A percentile compares a stretch with the other conserved stretches of the same genome.
Conservation (phyloP, 2,888 invertebrate genomes). For the Epirrhoe tristata region DNA sequence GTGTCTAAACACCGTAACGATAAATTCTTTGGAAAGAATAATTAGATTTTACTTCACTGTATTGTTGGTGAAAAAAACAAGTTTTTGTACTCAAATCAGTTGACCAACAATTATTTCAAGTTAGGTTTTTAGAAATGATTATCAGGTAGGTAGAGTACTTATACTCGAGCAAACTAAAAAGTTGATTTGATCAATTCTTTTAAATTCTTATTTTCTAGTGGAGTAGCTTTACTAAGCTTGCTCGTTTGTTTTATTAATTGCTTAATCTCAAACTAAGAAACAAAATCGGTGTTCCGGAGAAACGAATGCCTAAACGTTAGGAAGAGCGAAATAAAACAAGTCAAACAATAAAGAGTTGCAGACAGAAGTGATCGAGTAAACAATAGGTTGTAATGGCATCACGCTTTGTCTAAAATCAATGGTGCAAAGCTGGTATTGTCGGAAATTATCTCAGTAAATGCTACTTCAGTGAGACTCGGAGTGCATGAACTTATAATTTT, state of each 20-base stretch:
- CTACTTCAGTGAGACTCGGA: slow-evolving; percentile 28
- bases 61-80: slow-evolving; percentile 6
- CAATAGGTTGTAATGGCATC: slow-evolving; percentile 76
- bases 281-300: too few species aligned
- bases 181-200: too few species aligned
- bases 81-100: too few species aligned
- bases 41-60: slow-evolving; percentile 25
- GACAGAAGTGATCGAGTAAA: slow-evolving; percentile 71
- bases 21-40: slow-evolving; percentile 43
- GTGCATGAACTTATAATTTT: slow-evolving; percentile 31
- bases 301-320: not conserved
- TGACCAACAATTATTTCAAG: too few species aligned
- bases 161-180: too few species aligned
- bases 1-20: slow-evolving; percentile 35
- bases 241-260: too few species aligned
- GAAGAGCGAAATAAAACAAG: slow-evolving; percentile 4
- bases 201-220: too few species aligned
- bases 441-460: slow-evolving; percentile 49
- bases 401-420: slow-evolving; percentile 70
- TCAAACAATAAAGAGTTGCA: slow-evolving; percentile 62
- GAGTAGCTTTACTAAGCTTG: too few species aligned
- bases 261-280: too few species aligned
- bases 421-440: slow-evolving; percentile 71
- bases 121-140: too few species aligned
- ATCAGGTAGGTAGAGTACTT: too few species aligned